phyloP scores from a whole-genome alignment of 1,140 invertebrate species.

The Papilio polytes region DNA sequence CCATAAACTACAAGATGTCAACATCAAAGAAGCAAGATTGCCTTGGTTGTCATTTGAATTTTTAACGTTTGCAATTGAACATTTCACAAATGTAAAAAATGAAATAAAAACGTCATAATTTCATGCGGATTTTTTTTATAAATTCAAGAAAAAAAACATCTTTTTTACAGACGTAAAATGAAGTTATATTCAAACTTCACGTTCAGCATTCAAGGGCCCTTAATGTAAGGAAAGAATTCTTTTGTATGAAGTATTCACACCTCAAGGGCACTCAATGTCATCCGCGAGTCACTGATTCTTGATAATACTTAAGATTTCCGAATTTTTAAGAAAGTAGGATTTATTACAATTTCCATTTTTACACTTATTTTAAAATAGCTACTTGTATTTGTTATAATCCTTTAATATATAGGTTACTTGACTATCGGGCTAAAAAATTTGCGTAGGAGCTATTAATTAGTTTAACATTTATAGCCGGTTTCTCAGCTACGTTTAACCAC shows the following conservation, averaged over 20 bases:
- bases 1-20: too few species aligned
- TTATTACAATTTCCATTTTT: not conserved
- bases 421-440: too few species aligned
- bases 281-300: not conserved
- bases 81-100: too few species aligned
- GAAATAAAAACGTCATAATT: not conserved
- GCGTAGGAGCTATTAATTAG: too few species aligned
- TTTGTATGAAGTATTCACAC: constrained; percentile 9
- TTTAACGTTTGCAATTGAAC: too few species aligned
- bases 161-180: not conserved
- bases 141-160: not conserved
- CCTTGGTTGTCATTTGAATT: too few species aligned
- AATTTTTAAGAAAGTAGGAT: not conserved
- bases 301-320: not conserved
- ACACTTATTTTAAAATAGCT: too few species aligned
- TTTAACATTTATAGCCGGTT: too few species aligned
- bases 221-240: not conserved
- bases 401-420: too few species aligned
- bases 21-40: too few species aligned
- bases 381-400: too few species aligned
- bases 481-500: too few species aligned
- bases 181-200: not conserved
- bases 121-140: not conserved
- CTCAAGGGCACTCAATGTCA: constrained; percentile 1
- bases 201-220: not conserved